Conservation (phyloP, 2,797 vertebrate genomes). For the Malacoraja senta region DNA sequence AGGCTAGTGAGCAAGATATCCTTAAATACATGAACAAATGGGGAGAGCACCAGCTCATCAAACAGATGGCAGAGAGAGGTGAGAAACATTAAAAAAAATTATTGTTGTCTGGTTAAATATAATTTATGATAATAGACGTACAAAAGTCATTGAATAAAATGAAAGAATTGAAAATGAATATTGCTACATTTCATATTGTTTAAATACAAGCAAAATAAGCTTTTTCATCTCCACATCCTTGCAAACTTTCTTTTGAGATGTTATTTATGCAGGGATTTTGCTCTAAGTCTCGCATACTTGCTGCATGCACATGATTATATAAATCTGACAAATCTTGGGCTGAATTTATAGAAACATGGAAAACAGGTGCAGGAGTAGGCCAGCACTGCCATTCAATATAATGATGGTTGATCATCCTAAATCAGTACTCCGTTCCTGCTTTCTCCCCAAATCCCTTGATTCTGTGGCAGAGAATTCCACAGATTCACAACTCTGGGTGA, state of each 20-base stretch:
- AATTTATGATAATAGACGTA: background rate
- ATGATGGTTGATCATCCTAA: too few relatives aligned
- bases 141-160: background rate
- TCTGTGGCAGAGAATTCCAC: too few relatives aligned
- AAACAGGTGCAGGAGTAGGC: too few relatives aligned
- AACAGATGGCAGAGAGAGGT: conserved; percentile 98
- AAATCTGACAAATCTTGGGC: background rate
- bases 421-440: too few relatives aligned
- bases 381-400: too few relatives aligned
- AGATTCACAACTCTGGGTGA: too few relatives aligned
- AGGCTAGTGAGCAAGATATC: conserved; percentile 98
- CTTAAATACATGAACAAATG: conserved; percentile 97
- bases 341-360: background rate
- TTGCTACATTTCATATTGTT: background rate
- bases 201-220: background rate
- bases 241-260: background rate
- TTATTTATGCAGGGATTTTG: background rate
- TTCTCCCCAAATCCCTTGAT: too few relatives aligned
- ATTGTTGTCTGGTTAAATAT: background rate
- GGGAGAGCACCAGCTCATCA: conserved; percentile 97
- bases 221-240: background rate
- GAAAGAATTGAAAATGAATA: background rate
- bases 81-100: conserved; percentile 54
- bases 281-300: background rate
- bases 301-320: background rate